Base-by-base conservation (phyloP, 1,140 invertebrate species). In the Drosophila micromelanica region DNA sequence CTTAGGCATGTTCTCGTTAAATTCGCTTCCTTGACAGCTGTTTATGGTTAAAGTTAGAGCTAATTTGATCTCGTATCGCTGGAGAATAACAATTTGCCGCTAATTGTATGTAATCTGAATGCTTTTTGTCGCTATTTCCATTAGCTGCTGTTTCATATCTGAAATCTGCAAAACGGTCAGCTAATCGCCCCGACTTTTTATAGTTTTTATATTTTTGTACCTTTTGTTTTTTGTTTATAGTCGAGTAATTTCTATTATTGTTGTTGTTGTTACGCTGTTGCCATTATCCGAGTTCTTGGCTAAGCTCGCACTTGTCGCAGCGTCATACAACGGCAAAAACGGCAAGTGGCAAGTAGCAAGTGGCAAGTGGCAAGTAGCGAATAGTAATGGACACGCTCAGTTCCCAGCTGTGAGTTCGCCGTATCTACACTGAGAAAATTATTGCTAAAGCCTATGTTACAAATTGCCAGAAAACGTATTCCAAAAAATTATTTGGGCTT, bases 321-420 rank as follows among this genome's bases (percentile, higher is more conserved):
- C 69, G 27, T 43, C 55, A 57, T 55, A 40, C 52, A 57, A 38
- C 35, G 55, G 55, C 55, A 57, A 43, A 46, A 46, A 13, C 23
- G 7, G 38, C 20, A 45, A 56, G 23, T 27, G 45, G 45, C 23
- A 55, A 56, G 35, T 43, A 15, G 46, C 11, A 55, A 56, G 35
- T 7, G 12, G 43, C 23, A 35, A 61, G 15, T 20, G 62, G 69
- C 60, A 64, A 42, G 52, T 43, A 42, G 56, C 43, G 56, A 72
- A 55, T 52, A 45, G 80, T 79, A 77, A 80, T 80, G 80, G 59
- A 76, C 73, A 65, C 70, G 64, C 62, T 80, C 27, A 73, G 84
- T 84, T 87, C 82, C 82, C 82, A 82, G 60, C 48, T 52, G 35
- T 56, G 62, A 46, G 55, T 42, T 59, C 48, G 42, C 52, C 60